Evolutionary conservation across 2,797 vertebrate genomes (phyloP).

Genomic region (Cuniculus paca): DNA sequence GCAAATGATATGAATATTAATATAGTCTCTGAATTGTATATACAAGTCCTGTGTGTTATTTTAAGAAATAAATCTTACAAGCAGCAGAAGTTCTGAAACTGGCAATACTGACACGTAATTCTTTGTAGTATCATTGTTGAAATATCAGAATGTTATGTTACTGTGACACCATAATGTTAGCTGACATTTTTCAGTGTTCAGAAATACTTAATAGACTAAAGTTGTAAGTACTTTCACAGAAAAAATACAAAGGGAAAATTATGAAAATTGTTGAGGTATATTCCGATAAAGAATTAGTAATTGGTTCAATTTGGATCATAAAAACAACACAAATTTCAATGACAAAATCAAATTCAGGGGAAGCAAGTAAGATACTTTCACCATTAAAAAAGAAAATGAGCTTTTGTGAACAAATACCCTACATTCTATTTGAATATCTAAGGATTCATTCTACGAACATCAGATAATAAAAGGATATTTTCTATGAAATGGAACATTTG

Average conservation of each 20-base stretch:
- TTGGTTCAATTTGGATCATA: background rate
- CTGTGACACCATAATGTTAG: background rate
- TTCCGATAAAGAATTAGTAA: background rate
- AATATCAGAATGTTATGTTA: background rate
- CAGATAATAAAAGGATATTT: background rate
- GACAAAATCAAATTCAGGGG: background rate
- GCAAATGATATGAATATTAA: constrained; percentile 54
- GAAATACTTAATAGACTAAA: background rate
- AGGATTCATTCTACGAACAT: background rate
- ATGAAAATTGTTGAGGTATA: background rate
- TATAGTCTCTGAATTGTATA: background rate
- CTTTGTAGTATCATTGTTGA: background rate
- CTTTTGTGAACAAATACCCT: background rate
- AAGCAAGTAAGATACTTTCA: background rate
- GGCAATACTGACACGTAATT: background rate
- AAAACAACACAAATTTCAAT: constrained; percentile 49
- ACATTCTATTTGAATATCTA: background rate
- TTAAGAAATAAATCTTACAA: constrained; percentile 48
- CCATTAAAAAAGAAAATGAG: background rate
- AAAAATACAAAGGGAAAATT: constrained; percentile 15
- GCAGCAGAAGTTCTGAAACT: constrained; percentile 48
- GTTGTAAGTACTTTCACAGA: constrained; percentile 23
- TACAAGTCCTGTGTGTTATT: background rate
- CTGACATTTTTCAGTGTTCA: constrained; percentile 14
- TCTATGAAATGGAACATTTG: background rate